Evolutionary conservation across 2,797 vertebrate genomes (phyloP).

Genomic region (Schizothorax lantsangensis): DNA sequence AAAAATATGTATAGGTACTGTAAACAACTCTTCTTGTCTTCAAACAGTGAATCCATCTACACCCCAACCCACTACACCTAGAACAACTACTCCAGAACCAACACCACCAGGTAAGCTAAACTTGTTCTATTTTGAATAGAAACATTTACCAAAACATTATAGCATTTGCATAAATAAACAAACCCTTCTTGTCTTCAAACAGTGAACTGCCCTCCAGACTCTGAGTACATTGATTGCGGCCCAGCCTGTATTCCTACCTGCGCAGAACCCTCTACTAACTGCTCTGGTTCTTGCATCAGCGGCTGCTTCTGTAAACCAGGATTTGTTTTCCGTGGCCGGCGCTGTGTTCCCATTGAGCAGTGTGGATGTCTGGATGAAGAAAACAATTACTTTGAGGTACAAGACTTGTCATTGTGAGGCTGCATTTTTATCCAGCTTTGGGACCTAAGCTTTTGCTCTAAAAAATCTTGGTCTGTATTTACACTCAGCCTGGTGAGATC

Average conservation of each 20-base stretch:
- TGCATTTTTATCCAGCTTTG: not conserved
- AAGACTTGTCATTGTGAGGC: not conserved
- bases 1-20: too few relatives aligned
- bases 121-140: not conserved
- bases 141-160: not conserved
- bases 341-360: conserved; percentile 75
- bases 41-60: too few relatives aligned
- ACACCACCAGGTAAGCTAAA: conserved; percentile 48
- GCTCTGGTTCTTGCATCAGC: conserved; percentile 73
- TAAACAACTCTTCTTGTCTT: too few relatives aligned
- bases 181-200: conserved; percentile 21
- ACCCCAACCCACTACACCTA: conserved; percentile 34
- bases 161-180: not conserved
- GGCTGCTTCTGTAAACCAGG: conserved; percentile 83
- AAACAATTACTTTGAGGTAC: conserved; percentile 79
- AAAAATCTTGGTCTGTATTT: not conserved
- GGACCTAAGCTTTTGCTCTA: not conserved
- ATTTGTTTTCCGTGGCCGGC: conserved; percentile 74
- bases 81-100: conserved; percentile 31
- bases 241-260: conserved; percentile 79
- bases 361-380: conserved; percentile 78
- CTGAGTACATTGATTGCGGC: conserved; percentile 79
- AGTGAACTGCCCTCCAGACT: conserved; percentile 74
- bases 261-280: conserved; percentile 76
- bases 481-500: conserved; percentile 72